Conservation (phyloP, 2,888 invertebrate species). For the Brenthis ino region DNA sequence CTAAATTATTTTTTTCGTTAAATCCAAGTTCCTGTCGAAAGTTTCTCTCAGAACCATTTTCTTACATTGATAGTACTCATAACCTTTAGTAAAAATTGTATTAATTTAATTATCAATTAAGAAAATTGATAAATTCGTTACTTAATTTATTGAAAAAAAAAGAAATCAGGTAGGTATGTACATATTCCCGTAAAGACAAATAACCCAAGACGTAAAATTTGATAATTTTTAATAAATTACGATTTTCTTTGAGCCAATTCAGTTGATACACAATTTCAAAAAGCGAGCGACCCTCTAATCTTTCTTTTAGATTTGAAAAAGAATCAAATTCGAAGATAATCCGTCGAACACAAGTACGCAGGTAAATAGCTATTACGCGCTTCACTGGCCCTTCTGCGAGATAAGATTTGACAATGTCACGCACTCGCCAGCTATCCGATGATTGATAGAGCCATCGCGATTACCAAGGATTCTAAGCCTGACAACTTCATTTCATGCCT, state of each 20-base stretch:
- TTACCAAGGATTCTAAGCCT: constrained; percentile 44
- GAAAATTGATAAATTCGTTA: no score
- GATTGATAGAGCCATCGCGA: constrained; percentile 68
- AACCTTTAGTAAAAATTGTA: no score
- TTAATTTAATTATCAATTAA: no score
- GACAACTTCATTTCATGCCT: constrained; percentile 73
- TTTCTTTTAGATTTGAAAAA: constrained; percentile 59
- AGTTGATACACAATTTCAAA: constrained; percentile 37
- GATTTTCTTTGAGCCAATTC: constrained; percentile 9
- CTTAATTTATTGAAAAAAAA: no score
- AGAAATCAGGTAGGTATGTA: no score
- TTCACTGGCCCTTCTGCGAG: constrained; percentile 63
- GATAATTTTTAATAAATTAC: no score
- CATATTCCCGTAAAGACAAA: no score
- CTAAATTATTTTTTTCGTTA: no score
- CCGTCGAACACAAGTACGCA: constrained; percentile 59
- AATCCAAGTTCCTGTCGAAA: no score
- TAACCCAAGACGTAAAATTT: no score
- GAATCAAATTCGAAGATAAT: constrained; percentile 73
- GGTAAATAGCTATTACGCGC: constrained; percentile 81
- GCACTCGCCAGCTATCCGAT: constrained; percentile 51
- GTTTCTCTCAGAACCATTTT: no score
- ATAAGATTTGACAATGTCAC: constrained; percentile 69
- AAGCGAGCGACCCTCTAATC: constrained; percentile 58
- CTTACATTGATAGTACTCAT: no score